Conservation (phyloP, 1,140 invertebrate genomes). For the Pseudomyrmex flavicornis region DNA sequence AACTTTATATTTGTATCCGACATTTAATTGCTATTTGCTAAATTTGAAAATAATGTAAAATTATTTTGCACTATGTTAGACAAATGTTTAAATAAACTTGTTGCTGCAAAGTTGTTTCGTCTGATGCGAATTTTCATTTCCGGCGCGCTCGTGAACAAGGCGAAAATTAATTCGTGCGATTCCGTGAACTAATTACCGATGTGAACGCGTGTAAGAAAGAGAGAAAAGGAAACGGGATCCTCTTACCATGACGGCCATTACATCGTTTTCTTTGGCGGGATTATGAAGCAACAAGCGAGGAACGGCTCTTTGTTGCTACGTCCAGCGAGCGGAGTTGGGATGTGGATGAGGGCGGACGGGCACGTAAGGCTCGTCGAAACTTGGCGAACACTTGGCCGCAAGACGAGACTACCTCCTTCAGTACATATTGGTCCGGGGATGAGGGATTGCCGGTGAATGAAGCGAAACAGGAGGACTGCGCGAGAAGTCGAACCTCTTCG, state of each 20-base stretch:
- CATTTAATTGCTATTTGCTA: too few species aligned
- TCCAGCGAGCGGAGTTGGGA: not conserved
- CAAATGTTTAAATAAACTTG: too few species aligned
- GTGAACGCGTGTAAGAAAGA: conserved; percentile 14
- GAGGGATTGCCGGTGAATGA: conserved; percentile 51
- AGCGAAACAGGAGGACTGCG: conserved; percentile 36
- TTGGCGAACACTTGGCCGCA: conserved; percentile 78
- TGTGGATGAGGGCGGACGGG: conserved; percentile 12
- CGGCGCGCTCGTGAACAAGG: not conserved
- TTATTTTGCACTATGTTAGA: too few species aligned
- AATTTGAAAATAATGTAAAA: too few species aligned
- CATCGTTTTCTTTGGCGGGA: conserved; percentile 67
- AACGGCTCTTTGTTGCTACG: conserved; percentile 78
- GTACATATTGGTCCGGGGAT: conserved; percentile 68
- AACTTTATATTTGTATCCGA: too few species aligned
- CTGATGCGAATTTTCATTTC: not conserved
- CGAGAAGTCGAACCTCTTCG: conserved; percentile 37
- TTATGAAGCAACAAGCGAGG: conserved; percentile 77
- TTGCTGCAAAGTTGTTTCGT: not conserved
- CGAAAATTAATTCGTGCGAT: conserved; percentile 10
- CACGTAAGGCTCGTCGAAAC: conserved; percentile 76
- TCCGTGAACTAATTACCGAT: conserved; percentile 71
- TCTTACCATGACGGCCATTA: conserved; percentile 63
- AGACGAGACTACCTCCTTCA: conserved; percentile 76
- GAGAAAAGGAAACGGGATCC: conserved; percentile 36